phyloP scores from a whole-genome alignment of 2,888 invertebrate genomes.

The Tinea trinotella region DNA sequence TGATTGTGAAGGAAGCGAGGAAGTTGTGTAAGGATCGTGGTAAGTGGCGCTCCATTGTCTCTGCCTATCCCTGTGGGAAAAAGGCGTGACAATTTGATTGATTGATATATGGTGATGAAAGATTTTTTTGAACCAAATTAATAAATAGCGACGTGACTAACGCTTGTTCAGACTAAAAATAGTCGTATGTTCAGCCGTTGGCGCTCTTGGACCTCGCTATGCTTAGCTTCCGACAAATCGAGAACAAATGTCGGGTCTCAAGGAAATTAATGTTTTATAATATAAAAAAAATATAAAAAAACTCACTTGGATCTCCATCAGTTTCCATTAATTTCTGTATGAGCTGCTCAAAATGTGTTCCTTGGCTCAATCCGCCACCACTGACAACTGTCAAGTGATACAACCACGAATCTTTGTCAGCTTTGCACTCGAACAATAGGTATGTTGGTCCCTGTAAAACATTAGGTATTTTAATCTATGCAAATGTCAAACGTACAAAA shows the following conservation, averaged over 20 bases:
- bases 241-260: too few relatives aligned
- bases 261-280: too few relatives aligned
- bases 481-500: neutral
- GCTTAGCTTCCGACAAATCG: too few relatives aligned
- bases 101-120: too few relatives aligned
- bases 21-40: too few relatives aligned
- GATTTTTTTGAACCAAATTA: too few relatives aligned
- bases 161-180: too few relatives aligned
- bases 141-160: too few relatives aligned
- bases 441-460: slow-evolving; percentile 87
- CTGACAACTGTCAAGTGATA: slow-evolving; percentile 93
- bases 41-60: too few relatives aligned
- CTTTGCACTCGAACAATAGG: slow-evolving; percentile 90
- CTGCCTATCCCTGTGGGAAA: too few relatives aligned
- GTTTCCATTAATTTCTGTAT: slow-evolving; percentile 97
- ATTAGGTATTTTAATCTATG: neutral
- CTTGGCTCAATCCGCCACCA: slow-evolving; percentile 90
- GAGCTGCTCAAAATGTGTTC: slow-evolving; percentile 96
- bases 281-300: neutral
- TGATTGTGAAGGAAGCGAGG: too few relatives aligned
- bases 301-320: slow-evolving; percentile 91
- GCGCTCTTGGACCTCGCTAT: neutral
- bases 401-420: slow-evolving; percentile 92
- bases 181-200: neutral
- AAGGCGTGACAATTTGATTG: too few relatives aligned